Percentiles rank a stretch among this genome's conserved stretches.
Conservation (phyloP, 30 jellyfish, hydroid and myxozoan genomes). For the Turritopsis rubra region DNA sequence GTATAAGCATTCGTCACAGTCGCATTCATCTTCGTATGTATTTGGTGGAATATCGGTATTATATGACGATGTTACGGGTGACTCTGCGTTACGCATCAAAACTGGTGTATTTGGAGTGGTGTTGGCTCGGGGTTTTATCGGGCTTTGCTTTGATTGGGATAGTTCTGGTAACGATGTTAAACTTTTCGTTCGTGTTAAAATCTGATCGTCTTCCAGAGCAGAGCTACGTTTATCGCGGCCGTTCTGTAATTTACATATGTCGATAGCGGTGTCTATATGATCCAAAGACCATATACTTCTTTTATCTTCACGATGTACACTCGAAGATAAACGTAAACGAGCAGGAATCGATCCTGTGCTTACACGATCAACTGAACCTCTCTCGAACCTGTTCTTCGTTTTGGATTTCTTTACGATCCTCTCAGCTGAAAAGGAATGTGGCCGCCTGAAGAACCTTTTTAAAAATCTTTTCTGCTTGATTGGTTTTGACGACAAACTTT, state of each 20-base stretch:
- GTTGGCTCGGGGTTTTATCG: neutral
- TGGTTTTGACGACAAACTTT: neutral
- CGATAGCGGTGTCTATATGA: neutral
- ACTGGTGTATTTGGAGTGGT: constrained; percentile 10
- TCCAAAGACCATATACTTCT: neutral
- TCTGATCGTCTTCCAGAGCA: neutral
- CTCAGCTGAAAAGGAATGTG: constrained; percentile 10
- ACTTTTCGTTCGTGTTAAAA: neutral
- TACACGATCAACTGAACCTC: neutral
- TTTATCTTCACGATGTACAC: neutral
- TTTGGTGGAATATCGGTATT: neutral
- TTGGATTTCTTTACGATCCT: neutral
- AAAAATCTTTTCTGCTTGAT: neutral
- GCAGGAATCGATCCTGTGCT: constrained; percentile 15
- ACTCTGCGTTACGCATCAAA: neutral
- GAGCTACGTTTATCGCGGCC: neutral
- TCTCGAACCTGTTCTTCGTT: neutral
- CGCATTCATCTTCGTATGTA: neutral
- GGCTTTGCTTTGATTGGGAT: neutral
- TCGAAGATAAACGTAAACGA: neutral
- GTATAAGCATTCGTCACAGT: constrained; percentile 16
- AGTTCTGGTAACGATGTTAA: neutral
- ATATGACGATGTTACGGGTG: neutral
- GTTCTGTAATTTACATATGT: neutral
- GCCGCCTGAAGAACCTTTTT: neutral